A percentile compares a stretch with the other conserved stretches of the same genome.
phyloP scores from a whole-genome alignment of 2,888 invertebrate genomes.

The Gandaritis pyraliata region DNA sequence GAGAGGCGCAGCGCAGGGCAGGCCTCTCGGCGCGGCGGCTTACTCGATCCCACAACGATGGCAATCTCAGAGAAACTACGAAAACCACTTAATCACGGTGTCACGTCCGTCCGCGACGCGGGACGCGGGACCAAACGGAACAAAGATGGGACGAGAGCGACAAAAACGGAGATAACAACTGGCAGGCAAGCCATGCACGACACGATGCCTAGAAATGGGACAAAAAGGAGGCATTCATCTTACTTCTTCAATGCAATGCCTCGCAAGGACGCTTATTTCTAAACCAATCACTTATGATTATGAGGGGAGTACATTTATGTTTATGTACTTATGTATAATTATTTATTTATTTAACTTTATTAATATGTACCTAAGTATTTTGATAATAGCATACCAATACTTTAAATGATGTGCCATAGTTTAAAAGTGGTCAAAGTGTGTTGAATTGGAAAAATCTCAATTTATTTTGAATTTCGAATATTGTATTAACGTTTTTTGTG shows the following conservation, averaged over 20 bases:
- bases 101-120: too few species aligned
- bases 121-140: conserved; percentile 21
- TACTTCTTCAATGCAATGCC: not conserved
- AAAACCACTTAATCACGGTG: conserved; percentile 43
- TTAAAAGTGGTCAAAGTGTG: too few species aligned
- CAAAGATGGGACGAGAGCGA: conserved; percentile 14
- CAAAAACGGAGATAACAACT: conserved; percentile 15
- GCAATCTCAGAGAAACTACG: conserved; percentile 41
- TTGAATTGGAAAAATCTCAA: too few species aligned
- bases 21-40: conserved; percentile 4
- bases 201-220: conserved; percentile 1
- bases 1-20: conserved; percentile 5
- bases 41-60: conserved; percentile 29
- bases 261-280: not conserved
- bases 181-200: not conserved
- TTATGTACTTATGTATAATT: too few species aligned
- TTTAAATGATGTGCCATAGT: too few species aligned
- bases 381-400: too few species aligned
- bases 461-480: too few species aligned
- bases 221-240: conserved; percentile 9
- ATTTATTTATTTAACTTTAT: too few species aligned
- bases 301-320: too few species aligned
- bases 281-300: too few species aligned
- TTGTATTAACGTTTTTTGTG: too few species aligned
- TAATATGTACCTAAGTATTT: too few species aligned